Base-by-base conservation (phyloP, 2,113 vertebrate genomes). In the Trinectes maculatus region DNA sequence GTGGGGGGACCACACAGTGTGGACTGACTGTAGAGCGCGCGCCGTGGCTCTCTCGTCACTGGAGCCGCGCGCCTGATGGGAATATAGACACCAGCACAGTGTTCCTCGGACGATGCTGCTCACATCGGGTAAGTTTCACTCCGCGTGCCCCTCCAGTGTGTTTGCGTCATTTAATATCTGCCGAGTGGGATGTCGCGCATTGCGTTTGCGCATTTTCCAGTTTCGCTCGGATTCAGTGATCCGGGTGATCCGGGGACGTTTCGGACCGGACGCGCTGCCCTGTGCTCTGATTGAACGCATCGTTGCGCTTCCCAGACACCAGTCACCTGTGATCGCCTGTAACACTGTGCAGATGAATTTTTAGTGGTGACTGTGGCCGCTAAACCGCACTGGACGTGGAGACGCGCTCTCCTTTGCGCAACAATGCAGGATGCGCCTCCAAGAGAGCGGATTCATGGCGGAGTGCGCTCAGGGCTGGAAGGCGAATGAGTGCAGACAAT, bases 71-170 rank as follows among this genome's bases (percentile, higher is more conserved):
- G 77, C 83, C 89, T 83, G 84, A 84, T 79, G 85, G 87, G 86
- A 86, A 89, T 86, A 89, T 79, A 87, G 82, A 86, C 77, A 81
- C 90, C 90, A 64, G n/a, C 53, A 44, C 15, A 51, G 71, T 21
- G 64, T 57, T 76, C 66, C 51, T 46, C 70, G 31, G 65, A 69
- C 70, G 48, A 58, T 36, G 33, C 61, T 80, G 85, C 26, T 72
- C 51, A 43, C 39, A 83, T 64, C 64, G 13, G 89, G 91, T 93
- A 82, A 93, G 91, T 91, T 91, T n/a, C 42, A 42, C 47, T 61
- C 36, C 33, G 15, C 44, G 48, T 43, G 42, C 19, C 61, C 15
- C 7, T 48, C 1, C 9, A 40, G 46, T 49, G 3, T 16, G 15
- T 52, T 21, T 39, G 26, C 59, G 18, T 37, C 49, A 37, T 80